Evolutionary conservation across 2,888 invertebrate genomes (phyloP).

Genomic region (Stegophylla sp.): DNA sequence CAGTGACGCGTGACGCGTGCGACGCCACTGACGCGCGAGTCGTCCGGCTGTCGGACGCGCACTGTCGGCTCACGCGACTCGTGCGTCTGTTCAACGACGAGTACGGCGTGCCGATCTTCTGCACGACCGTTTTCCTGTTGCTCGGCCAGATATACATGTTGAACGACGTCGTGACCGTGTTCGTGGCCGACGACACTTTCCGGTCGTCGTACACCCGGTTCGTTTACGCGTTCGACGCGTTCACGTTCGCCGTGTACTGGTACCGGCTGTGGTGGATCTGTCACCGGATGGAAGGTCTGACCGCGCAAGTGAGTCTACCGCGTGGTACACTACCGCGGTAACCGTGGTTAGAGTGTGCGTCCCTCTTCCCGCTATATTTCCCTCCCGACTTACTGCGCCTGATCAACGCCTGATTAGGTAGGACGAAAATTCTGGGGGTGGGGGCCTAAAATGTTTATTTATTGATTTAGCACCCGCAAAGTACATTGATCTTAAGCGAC

Average conservation of each 20-base stretch:
- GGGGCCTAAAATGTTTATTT: no score
- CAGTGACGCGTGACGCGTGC: neutral
- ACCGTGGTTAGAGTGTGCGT: no score
- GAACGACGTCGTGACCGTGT: neutral
- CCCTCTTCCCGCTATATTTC: no score
- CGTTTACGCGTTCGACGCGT: neutral
- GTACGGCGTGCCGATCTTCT: slow-evolving; percentile 21
- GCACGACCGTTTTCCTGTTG: neutral
- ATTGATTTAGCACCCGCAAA: no score
- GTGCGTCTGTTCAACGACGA: slow-evolving; percentile 29
- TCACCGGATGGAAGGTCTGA: neutral
- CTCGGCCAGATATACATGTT: neutral
- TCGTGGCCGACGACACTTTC: neutral
- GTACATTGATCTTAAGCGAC: no score
- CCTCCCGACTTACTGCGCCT: no score
- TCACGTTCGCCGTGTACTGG: neutral
- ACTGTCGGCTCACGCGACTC: slow-evolving; percentile 13
- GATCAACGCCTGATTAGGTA: no score
- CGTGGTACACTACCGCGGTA: no score
- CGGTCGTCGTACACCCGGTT: neutral
- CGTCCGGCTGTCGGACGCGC: neutral
- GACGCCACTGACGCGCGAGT: neutral
- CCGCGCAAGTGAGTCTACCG: neutral
- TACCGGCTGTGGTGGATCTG: slow-evolving; percentile 27
- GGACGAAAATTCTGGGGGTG: no score